A percentile compares a stretch with the other conserved stretches of the same genome.
Conservation (phyloP, 2,888 invertebrate genomes). For the Orgyia antiqua region DNA sequence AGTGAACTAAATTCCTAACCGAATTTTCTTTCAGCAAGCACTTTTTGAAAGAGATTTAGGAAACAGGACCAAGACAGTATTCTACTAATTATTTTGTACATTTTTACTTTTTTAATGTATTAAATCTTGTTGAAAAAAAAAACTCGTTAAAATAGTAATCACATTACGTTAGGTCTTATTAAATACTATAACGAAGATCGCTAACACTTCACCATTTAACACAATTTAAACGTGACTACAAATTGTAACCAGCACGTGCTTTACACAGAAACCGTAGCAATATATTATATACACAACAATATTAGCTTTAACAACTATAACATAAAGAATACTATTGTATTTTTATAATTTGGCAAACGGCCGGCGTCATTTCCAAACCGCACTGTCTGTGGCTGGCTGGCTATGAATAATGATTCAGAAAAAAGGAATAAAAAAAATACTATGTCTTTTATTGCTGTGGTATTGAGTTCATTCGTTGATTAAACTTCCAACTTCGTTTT, state of each 20-base stretch:
- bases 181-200: too few relatives aligned
- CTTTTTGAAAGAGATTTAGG: too few relatives aligned
- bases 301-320: conserved; percentile 7
- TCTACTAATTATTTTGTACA: too few relatives aligned
- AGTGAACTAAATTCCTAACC: too few relatives aligned
- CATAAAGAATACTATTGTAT: conserved; percentile 10
- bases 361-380: conserved; percentile 6
- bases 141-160: too few relatives aligned
- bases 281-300: conserved; percentile 3
- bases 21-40: too few relatives aligned
- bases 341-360: conserved; percentile 15
- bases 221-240: conserved; percentile 8
- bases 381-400: conserved; percentile 21
- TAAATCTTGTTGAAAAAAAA: too few relatives aligned
- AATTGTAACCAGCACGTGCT: conserved; percentile 7
- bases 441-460: conserved; percentile 9
- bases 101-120: too few relatives aligned
- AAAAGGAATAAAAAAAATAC: conserved; percentile 12
- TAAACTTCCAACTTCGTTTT: conserved; percentile 16
- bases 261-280: background rate
- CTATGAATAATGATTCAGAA: conserved; percentile 20
- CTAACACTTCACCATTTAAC: too few relatives aligned
- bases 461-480: conserved; percentile 2
- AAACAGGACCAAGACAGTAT: too few relatives aligned
- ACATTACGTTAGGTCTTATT: too few relatives aligned